phyloP scores from a whole-genome alignment of 2,888 invertebrate genomes.

The Eustalomyia histrio region DNA sequence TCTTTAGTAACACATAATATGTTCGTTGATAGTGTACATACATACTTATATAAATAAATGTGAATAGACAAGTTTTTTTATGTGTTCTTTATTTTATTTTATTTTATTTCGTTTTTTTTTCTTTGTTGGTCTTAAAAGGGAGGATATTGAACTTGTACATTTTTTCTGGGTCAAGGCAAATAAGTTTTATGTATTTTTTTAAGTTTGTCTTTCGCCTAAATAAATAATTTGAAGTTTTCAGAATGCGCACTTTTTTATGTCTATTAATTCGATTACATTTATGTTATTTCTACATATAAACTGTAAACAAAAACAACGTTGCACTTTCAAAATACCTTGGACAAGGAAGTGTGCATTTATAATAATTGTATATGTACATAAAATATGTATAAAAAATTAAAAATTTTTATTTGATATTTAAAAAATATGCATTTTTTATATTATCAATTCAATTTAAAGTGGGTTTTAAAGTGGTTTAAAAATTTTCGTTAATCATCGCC shows the following conservation, averaged over 20 bases:
- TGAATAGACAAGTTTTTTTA: slow-evolving; percentile 41
- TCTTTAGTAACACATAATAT: background rate
- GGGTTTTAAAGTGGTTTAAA: too few relatives aligned
- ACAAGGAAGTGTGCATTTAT: too few relatives aligned
- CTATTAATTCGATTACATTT: slow-evolving; percentile 9
- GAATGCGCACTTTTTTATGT: slow-evolving; percentile 3
- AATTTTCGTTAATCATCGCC: too few relatives aligned
- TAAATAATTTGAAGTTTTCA: slow-evolving; percentile 47
- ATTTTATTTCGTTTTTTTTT: slow-evolving; percentile 34
- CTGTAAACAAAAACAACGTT: too few relatives aligned
- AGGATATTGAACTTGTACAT: slow-evolving; percentile 63
- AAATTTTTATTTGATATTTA: too few relatives aligned
- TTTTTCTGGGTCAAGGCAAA: slow-evolving; percentile 62
- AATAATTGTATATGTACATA: too few relatives aligned
- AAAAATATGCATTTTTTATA: too few relatives aligned
- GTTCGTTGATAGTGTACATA: slow-evolving; percentile 2
- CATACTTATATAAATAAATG: slow-evolving; percentile 16
- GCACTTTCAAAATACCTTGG: too few relatives aligned
- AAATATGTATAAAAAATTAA: too few relatives aligned
- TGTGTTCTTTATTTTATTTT: slow-evolving; percentile 30
- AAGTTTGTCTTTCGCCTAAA: slow-evolving; percentile 38
- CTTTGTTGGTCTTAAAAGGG: slow-evolving; percentile 10
- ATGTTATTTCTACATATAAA: background rate
- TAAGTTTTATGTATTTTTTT: slow-evolving; percentile 49
- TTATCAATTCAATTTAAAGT: too few relatives aligned